phyloP scores from a whole-genome alignment of 1,140 invertebrate genomes.

The Dreissena rostriformis region DNA sequence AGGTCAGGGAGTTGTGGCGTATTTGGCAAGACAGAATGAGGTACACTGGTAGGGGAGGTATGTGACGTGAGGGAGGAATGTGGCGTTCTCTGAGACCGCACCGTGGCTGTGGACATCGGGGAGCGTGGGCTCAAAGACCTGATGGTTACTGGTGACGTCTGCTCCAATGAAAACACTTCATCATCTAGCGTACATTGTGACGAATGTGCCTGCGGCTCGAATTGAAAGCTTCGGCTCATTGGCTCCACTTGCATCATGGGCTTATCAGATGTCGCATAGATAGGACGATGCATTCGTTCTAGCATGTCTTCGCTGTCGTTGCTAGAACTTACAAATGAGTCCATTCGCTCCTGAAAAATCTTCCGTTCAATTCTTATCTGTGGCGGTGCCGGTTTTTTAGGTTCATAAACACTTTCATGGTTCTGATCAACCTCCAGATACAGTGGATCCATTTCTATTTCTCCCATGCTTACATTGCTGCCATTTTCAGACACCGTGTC shows the following conservation, averaged over 20 bases:
- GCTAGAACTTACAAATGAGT: slow-evolving; percentile 74
- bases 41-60: not conserved
- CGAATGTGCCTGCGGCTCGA: slow-evolving; percentile 41
- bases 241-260: slow-evolving; percentile 50
- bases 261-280: slow-evolving; percentile 27
- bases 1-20: slow-evolving; percentile 65
- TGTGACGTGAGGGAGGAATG: not conserved
- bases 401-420: slow-evolving; percentile 76
- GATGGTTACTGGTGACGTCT: slow-evolving; percentile 55
- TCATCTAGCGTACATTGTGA: slow-evolving; percentile 42
- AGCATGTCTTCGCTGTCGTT: slow-evolving; percentile 73
- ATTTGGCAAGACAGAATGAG: slow-evolving; percentile 61
- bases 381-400: slow-evolving; percentile 72
- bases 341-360: slow-evolving; percentile 73
- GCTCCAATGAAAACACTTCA: slow-evolving; percentile 45
- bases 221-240: slow-evolving; percentile 28
- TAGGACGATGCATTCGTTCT: slow-evolving; percentile 34
- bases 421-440: slow-evolving; percentile 75
- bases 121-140: slow-evolving; percentile 62
- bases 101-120: not conserved
- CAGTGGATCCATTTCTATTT: slow-evolving; percentile 69
- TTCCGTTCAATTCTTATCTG: slow-evolving; percentile 79
- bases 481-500: slow-evolving; percentile 52
- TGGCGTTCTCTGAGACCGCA: not conserved
- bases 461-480: slow-evolving; percentile 71